These are phyloP conservation scores for Acholoe squamosa DNA, from an alignment of 2,888 invertebrate genomes.

Conservation along the genomic window DNA sequence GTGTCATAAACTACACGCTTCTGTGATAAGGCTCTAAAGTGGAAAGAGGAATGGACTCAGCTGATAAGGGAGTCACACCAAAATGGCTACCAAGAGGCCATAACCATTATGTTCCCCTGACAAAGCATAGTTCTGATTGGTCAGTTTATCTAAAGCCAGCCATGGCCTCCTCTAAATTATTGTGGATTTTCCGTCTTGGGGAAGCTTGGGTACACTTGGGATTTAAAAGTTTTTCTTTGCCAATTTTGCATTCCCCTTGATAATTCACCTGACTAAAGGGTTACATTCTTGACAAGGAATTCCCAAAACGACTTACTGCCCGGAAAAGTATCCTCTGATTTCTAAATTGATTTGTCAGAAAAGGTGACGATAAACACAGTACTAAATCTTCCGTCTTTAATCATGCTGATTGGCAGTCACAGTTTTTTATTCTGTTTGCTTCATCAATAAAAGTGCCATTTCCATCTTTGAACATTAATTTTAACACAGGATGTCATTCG, in stretches of 20 bases:
- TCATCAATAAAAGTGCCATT: too few relatives aligned
- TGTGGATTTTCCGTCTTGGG: not conserved
- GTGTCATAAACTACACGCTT: not conserved
- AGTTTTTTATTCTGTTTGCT: too few relatives aligned
- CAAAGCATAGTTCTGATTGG: not conserved
- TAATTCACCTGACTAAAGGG: not conserved
- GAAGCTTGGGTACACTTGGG: not conserved
- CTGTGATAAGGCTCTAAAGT: not conserved
- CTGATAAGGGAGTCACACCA: not conserved
- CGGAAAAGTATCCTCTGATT: not conserved
- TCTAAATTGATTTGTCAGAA: too few relatives aligned
- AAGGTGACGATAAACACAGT: too few relatives aligned
- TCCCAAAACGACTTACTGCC: not conserved
- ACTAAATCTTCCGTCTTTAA: too few relatives aligned
- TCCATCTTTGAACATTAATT: too few relatives aligned
- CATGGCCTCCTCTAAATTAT: not conserved
- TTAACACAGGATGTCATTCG: too few relatives aligned
- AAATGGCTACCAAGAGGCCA: not conserved
- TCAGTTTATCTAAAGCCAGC: conserved; percentile 26
- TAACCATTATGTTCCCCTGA: not conserved
- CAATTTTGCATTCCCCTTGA: not conserved
- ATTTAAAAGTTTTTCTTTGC: not conserved
- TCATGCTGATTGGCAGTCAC: too few relatives aligned
- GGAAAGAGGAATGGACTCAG: not conserved
- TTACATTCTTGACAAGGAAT: not conserved